phyloP scores from a whole-genome alignment of 2,113 vertebrate species.

The Anas platyrhynchos region DNA sequence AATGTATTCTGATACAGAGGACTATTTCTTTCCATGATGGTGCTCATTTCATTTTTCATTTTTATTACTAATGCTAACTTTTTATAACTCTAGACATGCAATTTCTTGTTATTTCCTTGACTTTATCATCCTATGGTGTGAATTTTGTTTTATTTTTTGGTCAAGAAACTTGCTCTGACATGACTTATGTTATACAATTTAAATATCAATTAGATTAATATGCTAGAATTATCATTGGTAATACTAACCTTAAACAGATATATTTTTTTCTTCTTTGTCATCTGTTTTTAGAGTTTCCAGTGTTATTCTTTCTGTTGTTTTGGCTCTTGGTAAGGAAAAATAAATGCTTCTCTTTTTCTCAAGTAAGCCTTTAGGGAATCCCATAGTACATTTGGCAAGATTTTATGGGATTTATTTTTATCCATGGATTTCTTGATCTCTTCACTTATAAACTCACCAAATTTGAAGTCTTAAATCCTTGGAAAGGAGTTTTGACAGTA shows the following conservation, averaged over 20 bases:
- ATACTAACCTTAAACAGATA: not conserved
- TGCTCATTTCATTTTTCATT: not conserved
- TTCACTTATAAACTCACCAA: constrained; percentile 11
- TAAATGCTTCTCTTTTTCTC: not conserved
- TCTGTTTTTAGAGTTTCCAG: not conserved
- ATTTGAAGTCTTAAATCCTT: not conserved
- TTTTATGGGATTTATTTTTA: constrained; percentile 35
- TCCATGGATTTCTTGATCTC: constrained; percentile 12
- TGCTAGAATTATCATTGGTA: not conserved
- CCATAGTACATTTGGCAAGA: constrained; percentile 4
- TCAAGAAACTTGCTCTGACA: not conserved
- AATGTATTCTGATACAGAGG: not conserved
- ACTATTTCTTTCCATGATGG: not conserved
- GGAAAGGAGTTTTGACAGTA: not conserved
- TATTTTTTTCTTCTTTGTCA: not conserved
- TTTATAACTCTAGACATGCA: not conserved
- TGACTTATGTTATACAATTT: not conserved
- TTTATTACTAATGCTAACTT: not conserved
- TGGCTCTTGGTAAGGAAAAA: not conserved
- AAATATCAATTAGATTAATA: not conserved
- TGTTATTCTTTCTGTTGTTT: not conserved
- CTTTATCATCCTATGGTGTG: not conserved
- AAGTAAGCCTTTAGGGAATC: not conserved
- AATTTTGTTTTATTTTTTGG: no score
- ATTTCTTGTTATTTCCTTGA: not conserved